A percentile compares a stretch with the other conserved stretches of the same genome.
phyloP scores from a whole-genome alignment of 2,113 vertebrate genomes.

The Pomatorhinus ruficollis region DNA sequence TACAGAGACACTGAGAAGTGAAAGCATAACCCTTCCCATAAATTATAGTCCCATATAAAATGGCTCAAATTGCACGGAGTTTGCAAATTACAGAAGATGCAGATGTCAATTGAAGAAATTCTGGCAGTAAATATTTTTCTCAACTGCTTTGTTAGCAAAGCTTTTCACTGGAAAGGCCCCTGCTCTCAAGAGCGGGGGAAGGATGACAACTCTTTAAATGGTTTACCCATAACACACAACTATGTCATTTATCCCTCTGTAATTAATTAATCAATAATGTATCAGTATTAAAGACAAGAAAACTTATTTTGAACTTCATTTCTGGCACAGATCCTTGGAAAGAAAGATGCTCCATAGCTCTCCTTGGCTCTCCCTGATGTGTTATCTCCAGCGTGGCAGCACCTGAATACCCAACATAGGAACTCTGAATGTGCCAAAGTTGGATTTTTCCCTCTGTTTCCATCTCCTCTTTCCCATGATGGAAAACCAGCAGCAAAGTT shows the following conservation, averaged over 20 bases:
- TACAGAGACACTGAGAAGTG: not conserved
- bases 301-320: not conserved
- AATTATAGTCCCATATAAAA: slow-evolving; percentile 1
- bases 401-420: not conserved
- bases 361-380: not conserved
- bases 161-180: not conserved
- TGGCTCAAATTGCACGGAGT: not conserved
- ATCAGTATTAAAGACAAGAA: not conserved
- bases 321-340: not conserved
- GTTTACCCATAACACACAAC: not conserved
- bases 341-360: not conserved
- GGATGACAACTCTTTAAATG: not conserved
- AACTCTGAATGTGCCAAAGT: not conserved
- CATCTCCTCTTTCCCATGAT: not conserved
- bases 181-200: not conserved
- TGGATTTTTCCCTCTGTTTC: not conserved
- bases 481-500: not conserved
- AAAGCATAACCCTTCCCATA: not conserved
- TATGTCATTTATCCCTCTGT: not conserved
- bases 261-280: slow-evolving; percentile 25
- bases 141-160: not conserved
- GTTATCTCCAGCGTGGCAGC: not conserved
- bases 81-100: slow-evolving; percentile 30
- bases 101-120: not conserved
- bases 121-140: slow-evolving; percentile 53